Percentiles rank a stretch among this genome's conserved stretches.
Evolutionary conservation across 2,113 vertebrate species (phyloP).

Genomic region (Nycticorax nycticorax): DNA sequence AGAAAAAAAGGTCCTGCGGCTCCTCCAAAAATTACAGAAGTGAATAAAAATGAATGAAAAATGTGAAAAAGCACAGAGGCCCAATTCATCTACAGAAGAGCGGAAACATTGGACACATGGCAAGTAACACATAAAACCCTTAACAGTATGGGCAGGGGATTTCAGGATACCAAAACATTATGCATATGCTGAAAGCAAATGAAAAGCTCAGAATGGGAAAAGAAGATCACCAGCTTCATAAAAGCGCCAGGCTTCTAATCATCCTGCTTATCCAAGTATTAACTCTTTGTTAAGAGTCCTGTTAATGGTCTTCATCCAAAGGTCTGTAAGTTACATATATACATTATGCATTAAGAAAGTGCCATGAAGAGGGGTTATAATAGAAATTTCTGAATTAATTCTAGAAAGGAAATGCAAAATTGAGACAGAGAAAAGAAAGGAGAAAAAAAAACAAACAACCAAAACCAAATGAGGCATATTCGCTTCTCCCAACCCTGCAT

Average conservation of each 20-base stretch:
- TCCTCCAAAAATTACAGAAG: background rate
- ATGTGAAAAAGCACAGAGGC: background rate
- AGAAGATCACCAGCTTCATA: background rate
- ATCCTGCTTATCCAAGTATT: background rate
- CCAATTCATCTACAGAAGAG: background rate
- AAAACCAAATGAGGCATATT: background rate
- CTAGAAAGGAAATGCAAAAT: background rate
- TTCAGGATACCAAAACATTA: background rate
- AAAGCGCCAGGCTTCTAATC: background rate
- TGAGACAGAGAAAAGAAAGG: background rate
- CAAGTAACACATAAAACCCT: background rate
- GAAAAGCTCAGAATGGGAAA: background rate
- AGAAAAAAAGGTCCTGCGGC: background rate
- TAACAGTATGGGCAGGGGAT: background rate
- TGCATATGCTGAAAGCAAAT: background rate
- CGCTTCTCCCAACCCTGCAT: background rate
- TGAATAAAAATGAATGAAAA: background rate
- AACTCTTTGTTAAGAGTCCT: background rate
- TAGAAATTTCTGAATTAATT: background rate
- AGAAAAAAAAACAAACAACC: background rate
- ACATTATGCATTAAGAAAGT: background rate
- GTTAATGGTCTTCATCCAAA: background rate
- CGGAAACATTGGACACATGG: background rate
- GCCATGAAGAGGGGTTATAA: background rate
- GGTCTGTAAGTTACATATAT: background rate